These are phyloP conservation scores for Argyrosomus regius DNA, from an alignment of 2,797 vertebrate genomes.

Conservation along the genomic window DNA sequence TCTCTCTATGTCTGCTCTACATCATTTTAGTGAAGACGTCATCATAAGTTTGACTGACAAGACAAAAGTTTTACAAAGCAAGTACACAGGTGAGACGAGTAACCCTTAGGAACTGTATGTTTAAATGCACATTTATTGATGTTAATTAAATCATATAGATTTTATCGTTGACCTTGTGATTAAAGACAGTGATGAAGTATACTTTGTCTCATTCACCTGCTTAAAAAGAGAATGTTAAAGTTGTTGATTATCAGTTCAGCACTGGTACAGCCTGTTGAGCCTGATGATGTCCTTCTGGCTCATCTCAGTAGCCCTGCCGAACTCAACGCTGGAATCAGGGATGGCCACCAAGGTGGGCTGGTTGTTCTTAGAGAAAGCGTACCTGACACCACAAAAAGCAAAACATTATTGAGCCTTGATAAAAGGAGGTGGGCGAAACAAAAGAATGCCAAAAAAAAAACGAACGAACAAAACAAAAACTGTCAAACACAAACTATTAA, in stretches of 20 bases:
- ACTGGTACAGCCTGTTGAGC: constrained; percentile 60
- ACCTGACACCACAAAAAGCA: constrained; percentile 30
- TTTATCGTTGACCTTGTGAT: background rate
- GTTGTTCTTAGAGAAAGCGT: constrained; percentile 70
- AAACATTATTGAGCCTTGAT: no score
- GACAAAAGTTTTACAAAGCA: background rate
- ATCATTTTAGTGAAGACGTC: no score
- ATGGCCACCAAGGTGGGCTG: constrained; percentile 63
- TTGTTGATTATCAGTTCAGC: constrained; percentile 11
- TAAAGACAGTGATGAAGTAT: background rate
- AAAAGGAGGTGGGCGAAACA: background rate
- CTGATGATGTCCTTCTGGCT: constrained; percentile 61
- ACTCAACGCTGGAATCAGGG: constrained; percentile 52
- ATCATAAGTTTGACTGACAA: background rate
- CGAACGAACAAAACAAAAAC: background rate
- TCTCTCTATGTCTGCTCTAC: no score
- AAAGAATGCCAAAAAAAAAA: background rate
- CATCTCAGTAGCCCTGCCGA: constrained; percentile 62
- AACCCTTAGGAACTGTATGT: background rate
- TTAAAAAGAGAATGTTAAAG: background rate
- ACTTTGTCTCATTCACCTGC: background rate
- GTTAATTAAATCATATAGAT: background rate
- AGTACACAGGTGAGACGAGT: background rate
- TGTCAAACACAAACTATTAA: no score
- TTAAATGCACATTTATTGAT: constrained; percentile 14